Base-by-base conservation (phyloP, 2,113 vertebrate genomes). In the Suricata suricatta region DNA sequence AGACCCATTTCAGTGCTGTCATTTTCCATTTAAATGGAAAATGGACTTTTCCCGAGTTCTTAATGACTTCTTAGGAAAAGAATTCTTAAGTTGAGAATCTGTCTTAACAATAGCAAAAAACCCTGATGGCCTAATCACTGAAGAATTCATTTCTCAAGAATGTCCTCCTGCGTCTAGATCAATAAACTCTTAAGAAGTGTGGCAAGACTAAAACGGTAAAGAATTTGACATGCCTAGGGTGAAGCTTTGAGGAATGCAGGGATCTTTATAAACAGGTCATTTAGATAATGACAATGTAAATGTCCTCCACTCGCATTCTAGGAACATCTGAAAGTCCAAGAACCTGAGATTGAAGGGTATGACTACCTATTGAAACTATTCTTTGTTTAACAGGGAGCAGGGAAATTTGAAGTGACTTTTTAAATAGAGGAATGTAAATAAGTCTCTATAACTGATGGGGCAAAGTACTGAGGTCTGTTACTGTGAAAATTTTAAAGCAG, bases 351-450 rank as follows among this genome's bases (percentile, higher is more conserved):
- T 68, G 92, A 96, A 97, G 94, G 94, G 64, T 89, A 25, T 84
- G 92, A 94, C 92, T 64, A 54, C 74, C 94, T 64, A 96, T 69
- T 76, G 72, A 96, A 89, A 82, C 25, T 12, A 35, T 21, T 80
- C 86, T 60, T 77, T 90, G 85, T 79, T 84, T 44, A 80, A 91
- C 23, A 69, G 86, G 47, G 96, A 88, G 77, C 86, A 81, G 93
- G 74, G 35, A 96, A 97, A 91, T 95, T 0, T 80, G 82, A 93
- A 93, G 96, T 95, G 90, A 97, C 93, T 97, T 95, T 71, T 87
- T 33, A 44, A 88, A 79, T 0, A 60, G 81, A 87, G 79, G 81
- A 87, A 90, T 84, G 52, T 87, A 94, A 96, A 80, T 93, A 90
- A 87, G 72, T 82, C 86, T 88, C 63, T 87, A 72, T 38, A 95